Conservation (phyloP, 2,113 vertebrate genomes). For the Nothobranchius kuhntae region DNA sequence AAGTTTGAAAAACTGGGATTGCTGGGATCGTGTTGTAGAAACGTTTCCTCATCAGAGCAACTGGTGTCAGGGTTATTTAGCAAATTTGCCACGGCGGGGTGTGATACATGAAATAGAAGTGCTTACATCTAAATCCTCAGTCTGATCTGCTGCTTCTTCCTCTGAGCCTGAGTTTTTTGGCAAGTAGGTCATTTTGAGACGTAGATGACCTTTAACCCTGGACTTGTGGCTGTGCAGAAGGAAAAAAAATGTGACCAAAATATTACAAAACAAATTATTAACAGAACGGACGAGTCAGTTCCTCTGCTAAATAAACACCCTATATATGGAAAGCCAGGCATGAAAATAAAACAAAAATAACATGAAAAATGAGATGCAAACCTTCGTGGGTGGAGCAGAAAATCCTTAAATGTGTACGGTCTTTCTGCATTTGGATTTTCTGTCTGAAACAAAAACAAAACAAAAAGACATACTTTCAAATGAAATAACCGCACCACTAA, state of each 20-base stretch:
- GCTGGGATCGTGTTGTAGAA: too few relatives aligned
- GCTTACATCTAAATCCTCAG: constrained; percentile 89
- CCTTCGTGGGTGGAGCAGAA: constrained; percentile 97
- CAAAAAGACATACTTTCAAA: constrained; percentile 11
- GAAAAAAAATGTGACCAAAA: constrained; percentile 17
- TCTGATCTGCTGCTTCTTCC: constrained; percentile 86
- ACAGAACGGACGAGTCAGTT: neutral
- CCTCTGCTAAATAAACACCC: constrained; percentile 2
- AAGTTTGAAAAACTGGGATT: neutral
- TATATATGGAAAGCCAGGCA: constrained; percentile 25
- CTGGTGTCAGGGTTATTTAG: neutral
- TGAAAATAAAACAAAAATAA: constrained; percentile 29
- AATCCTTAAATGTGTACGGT: constrained; percentile 98
- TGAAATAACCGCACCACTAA: constrained; percentile 10
- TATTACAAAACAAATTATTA: constrained; percentile 5
- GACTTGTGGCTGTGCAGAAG: constrained; percentile 86
- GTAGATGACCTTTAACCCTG: constrained; percentile 94
- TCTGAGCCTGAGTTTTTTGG: constrained; percentile 87
- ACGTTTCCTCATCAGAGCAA: too few relatives aligned
- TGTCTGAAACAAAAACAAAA: constrained; percentile 83
- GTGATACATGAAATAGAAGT: neutral
- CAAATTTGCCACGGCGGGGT: neutral
- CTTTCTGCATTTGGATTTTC: constrained; percentile 93
- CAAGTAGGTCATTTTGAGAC: constrained; percentile 98
- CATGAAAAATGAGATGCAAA: constrained; percentile 63